A percentile compares a stretch with the other conserved stretches of the same genome.
Evolutionary conservation across 1,140 invertebrate genomes (phyloP).

Genomic region (Hyposmocoma kahamanoa): DNA sequence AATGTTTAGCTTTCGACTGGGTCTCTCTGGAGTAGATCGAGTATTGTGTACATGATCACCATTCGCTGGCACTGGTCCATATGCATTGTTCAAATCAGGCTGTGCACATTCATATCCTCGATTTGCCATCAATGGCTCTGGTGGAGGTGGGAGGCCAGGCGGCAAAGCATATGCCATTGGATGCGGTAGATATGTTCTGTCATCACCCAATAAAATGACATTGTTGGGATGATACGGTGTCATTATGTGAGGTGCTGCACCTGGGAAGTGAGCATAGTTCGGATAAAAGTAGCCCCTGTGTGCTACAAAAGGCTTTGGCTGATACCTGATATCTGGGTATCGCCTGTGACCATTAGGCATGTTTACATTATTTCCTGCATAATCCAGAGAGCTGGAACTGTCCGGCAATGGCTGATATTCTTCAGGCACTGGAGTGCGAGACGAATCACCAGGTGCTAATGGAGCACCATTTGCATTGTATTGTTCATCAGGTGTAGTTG

Average conservation of each 20-base stretch:
- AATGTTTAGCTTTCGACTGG: conserved; percentile 59
- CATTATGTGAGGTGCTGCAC: conserved; percentile 26
- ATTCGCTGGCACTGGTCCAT: not conserved
- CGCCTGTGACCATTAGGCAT: conserved; percentile 28
- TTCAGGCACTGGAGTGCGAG: conserved; percentile 57
- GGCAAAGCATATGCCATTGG: conserved; percentile 37
- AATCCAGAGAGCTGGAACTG: conserved; percentile 57
- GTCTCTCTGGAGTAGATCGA: conserved; percentile 30
- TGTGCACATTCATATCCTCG: not conserved
- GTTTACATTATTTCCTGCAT: conserved; percentile 31
- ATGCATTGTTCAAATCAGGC: not conserved
- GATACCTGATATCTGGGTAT: conserved; percentile 48
- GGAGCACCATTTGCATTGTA: conserved; percentile 40
- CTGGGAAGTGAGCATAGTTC: conserved; percentile 35
- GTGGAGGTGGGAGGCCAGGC: not conserved
- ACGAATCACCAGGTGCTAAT: conserved; percentile 32
- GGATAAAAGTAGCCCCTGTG: conserved; percentile 44
- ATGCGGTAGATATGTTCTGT: conserved; percentile 35
- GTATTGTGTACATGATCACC: not conserved
- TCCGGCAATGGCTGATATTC: conserved; percentile 64
- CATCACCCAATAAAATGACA: conserved; percentile 40
- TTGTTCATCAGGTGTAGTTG: conserved; percentile 45
- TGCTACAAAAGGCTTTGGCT: conserved; percentile 42
- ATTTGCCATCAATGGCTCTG: not conserved
- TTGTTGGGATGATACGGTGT: conserved; percentile 37